Base-by-base conservation (phyloP, 2,113 vertebrate species). In the Copsychus sechellarum region DNA sequence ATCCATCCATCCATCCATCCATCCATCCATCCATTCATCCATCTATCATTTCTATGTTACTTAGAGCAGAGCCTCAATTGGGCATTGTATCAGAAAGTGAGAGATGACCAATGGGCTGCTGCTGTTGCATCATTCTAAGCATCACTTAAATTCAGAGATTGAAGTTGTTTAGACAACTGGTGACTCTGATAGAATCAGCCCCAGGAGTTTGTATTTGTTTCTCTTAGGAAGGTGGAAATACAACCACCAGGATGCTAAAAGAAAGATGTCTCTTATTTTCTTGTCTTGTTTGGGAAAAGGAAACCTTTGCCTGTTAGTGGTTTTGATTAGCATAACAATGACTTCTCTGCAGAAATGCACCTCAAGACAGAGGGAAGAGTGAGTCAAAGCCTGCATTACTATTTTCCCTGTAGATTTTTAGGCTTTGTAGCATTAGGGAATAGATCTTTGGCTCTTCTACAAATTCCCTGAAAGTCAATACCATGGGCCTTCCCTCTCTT, bases 1-100 rank as follows among this genome's bases (percentile, higher is more conserved):
- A 48, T 23, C 69, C 38, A 7, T 6, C 29, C n/a, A 0, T 43
- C 10, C 19, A 0, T 26, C 4, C 28, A 0, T 58, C 28, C n/a
- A 25, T 25, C 24, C 4, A 48, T 25, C 24, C 8, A 25, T 50
- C 48, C 8, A 51, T 53, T 6, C 6, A 18, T 40, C 12, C 9
- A 6, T 40, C 19, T 23, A 7, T 53, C n/a, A 13, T 67, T 31
- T 76, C 25, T 29, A 57, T 58, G 43, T 22, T 64, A 54, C 5
- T 85, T 62, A 33, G 7, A 79, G 25, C 17, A 85, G 85, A 66
- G 47, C 50, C 20, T 48, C 1, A 0, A 7, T 0, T 74, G 31
- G 28, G 66, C 42, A 48, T 28, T 34, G 14, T 45, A 45, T 21
- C 11, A 57, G 36, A 38, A 47, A 48, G 22, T 0, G 1, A 64